These are phyloP conservation scores for Odontocolon sp. DNA, from an alignment of 2,888 invertebrate species.

Conservation along the genomic window DNA sequence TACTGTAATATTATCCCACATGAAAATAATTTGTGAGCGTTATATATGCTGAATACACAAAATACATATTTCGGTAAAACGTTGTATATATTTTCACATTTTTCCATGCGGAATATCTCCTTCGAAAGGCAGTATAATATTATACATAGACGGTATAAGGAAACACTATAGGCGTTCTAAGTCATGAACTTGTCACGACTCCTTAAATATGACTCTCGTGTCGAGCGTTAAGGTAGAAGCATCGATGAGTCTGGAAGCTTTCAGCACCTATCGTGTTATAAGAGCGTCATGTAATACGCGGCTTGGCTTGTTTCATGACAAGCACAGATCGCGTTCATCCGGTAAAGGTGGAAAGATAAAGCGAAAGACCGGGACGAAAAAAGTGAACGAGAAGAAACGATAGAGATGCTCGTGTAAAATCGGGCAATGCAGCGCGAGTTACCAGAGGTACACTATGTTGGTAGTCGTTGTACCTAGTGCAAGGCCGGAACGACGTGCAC, in stretches of 20 bases:
- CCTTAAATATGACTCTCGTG: slow-evolving; percentile 17
- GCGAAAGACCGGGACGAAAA: slow-evolving; percentile 12
- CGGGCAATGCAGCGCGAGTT: slow-evolving; percentile 15
- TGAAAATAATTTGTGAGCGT: too few relatives aligned
- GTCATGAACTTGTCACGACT: slow-evolving; percentile 44
- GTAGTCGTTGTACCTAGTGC: background rate
- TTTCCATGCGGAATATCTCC: too few relatives aligned
- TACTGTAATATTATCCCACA: background rate
- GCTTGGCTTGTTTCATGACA: slow-evolving; percentile 51
- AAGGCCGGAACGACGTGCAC: slow-evolving; percentile 40
- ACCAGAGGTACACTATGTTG: background rate
- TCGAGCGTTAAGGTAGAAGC: slow-evolving; percentile 39
- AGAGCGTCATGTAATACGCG: slow-evolving; percentile 48
- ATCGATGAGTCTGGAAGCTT: slow-evolving; percentile 51
- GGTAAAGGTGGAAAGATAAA: slow-evolving; percentile 1
- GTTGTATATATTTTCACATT: too few relatives aligned
- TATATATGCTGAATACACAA: too few relatives aligned
- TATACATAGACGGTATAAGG: background rate
- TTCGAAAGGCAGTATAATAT: too few relatives aligned
- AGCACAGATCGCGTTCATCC: slow-evolving; percentile 16
- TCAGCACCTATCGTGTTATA: slow-evolving; percentile 51
- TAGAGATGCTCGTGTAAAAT: slow-evolving; percentile 19
- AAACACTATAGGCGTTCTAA: slow-evolving; percentile 11
- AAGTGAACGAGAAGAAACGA: background rate
- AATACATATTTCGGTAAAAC: too few relatives aligned